Conservation (phyloP, 2,113 vertebrate genomes). For the Pithys albifrons region DNA sequence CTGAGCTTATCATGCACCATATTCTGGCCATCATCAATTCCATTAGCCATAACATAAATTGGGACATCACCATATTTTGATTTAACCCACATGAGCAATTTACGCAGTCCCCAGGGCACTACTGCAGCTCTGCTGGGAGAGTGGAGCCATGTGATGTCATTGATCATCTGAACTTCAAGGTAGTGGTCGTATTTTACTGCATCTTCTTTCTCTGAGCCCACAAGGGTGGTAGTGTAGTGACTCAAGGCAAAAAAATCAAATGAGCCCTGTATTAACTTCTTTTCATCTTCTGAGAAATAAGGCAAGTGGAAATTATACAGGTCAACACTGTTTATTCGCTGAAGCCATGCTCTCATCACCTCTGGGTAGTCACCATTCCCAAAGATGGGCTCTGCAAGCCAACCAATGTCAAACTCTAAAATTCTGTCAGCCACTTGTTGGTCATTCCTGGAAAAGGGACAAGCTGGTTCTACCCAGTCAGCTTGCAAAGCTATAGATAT, state of each 20-base stretch:
- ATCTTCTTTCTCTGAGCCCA: conserved; percentile 87
- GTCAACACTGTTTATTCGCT: conserved; percentile 77
- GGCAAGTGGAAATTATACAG: conserved; percentile 83
- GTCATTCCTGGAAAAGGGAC: conserved; percentile 86
- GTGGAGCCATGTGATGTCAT: conserved; percentile 88
- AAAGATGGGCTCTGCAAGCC: conserved; percentile 95
- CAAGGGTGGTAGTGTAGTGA: conserved; percentile 91
- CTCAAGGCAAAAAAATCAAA: conserved; percentile 95
- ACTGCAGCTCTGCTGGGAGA: conserved; percentile 80
- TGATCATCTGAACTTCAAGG: conserved; percentile 88
- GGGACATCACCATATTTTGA: conserved; percentile 85
- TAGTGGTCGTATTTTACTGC: conserved; percentile 81
- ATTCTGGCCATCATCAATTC: conserved; percentile 84
- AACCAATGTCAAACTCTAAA: conserved; percentile 88
- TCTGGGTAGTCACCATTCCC: conserved; percentile 90
- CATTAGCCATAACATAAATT: conserved; percentile 88
- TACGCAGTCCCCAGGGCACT: conserved; percentile 94
- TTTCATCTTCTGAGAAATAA: conserved; percentile 86
- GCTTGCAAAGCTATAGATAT: conserved; percentile 90
- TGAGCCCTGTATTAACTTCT: conserved; percentile 82
- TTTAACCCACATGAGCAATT: conserved; percentile 82
- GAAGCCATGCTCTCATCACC: conserved; percentile 89
- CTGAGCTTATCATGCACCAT: conserved; percentile 85
- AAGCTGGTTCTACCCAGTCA: conserved; percentile 94
- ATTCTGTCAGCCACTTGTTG: conserved; percentile 85